phyloP scores from a whole-genome alignment of 1,140 invertebrate species.

The Pteromalus puparum region DNA sequence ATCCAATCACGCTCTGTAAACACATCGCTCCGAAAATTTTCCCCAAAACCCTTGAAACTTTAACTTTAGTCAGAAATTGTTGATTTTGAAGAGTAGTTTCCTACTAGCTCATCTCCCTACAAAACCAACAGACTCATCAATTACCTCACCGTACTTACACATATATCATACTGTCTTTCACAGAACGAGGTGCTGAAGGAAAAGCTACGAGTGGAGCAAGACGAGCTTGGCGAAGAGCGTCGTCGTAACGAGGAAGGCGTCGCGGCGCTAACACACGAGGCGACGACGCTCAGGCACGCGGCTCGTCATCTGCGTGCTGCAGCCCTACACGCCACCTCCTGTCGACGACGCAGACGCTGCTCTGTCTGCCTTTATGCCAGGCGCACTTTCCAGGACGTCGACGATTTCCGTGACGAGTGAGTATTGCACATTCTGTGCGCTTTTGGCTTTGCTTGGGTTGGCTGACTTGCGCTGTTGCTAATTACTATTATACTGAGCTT shows the following conservation, averaged over 20 bases:
- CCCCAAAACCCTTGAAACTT: too few relatives aligned
- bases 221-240: constrained; percentile 70
- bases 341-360: constrained; percentile 75
- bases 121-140: too few relatives aligned
- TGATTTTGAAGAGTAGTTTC: too few relatives aligned
- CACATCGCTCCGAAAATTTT: too few relatives aligned
- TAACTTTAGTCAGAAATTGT: too few relatives aligned
- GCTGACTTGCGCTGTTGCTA: background rate
- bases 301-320: constrained; percentile 69
- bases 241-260: constrained; percentile 70
- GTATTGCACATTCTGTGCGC: constrained; percentile 53
- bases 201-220: constrained; percentile 73
- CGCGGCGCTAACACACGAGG: constrained; percentile 66
- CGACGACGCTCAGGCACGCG: constrained; percentile 67
- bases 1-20: too few relatives aligned
- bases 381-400: constrained; percentile 78
- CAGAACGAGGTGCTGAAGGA: constrained; percentile 77
- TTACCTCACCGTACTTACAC: background rate
- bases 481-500: too few relatives aligned
- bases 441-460: background rate
- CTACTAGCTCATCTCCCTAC: too few relatives aligned
- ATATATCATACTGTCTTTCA: background rate
- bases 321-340: constrained; percentile 70
- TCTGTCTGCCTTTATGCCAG: constrained; percentile 79
- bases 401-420: constrained; percentile 75